These are phyloP conservation scores for Synanceia verrucosa DNA, from an alignment of 2,797 vertebrate species.

Conservation along the genomic window DNA sequence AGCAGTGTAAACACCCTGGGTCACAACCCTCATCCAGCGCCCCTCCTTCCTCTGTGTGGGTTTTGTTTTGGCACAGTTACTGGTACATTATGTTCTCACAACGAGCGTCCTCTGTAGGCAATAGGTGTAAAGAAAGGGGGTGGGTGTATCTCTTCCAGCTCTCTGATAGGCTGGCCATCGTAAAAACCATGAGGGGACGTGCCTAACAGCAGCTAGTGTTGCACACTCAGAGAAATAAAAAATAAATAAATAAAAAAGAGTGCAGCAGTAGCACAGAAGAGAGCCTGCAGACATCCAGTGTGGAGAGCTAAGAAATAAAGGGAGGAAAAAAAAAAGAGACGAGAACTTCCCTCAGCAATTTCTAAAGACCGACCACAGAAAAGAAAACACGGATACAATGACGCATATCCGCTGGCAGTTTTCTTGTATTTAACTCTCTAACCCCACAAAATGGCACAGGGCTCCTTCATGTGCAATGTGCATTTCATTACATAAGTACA, in stretches of 20 bases:
- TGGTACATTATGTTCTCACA: conserved; percentile 81
- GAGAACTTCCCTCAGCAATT: conserved; percentile 2
- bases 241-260: neutral
- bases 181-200: conserved; percentile 70
- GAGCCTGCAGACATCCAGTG: conserved; percentile 39
- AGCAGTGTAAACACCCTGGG: conserved; percentile 74
- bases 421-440: neutral
- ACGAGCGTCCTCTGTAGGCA: conserved; percentile 68
- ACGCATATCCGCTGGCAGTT: neutral
- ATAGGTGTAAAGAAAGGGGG: conserved; percentile 60
- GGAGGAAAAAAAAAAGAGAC: neutral
- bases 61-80: conserved; percentile 79
- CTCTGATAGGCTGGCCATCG: conserved; percentile 72
- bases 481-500: neutral
- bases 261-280: conserved; percentile 38
- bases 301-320: neutral
- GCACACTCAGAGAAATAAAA: neutral
- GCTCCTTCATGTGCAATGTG: neutral
- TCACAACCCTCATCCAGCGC: conserved; percentile 67
- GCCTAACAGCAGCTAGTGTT: conserved; percentile 57
- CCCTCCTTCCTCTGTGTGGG: conserved; percentile 53
- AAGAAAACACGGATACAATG: conserved; percentile 2
- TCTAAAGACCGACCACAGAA: conserved; percentile 5
- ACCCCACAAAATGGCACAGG: neutral
- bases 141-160: conserved; percentile 43